Base-by-base conservation (phyloP, 2,888 invertebrate genomes). In the Pseudanteris insignis region DNA sequence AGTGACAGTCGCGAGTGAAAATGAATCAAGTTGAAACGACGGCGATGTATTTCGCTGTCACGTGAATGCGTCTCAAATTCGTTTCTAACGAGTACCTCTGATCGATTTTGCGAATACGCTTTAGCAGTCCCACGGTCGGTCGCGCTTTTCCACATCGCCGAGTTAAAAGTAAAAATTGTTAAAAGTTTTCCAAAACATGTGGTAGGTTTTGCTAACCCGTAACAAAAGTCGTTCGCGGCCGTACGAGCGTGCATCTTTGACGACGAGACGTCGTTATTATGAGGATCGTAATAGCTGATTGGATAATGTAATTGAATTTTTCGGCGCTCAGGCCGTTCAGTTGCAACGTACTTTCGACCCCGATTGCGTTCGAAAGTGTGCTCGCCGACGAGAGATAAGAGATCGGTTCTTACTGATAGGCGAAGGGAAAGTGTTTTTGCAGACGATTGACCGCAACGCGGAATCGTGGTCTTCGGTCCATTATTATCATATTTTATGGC, bases 251-350 rank as follows among this genome's bases (percentile, higher is more conserved):
- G 38, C 13, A 2, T 25, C 14, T 26, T 26, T 10, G 30, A 36
- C 24, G 24, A 9, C 25, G 24, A 12, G 5, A 12, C 30, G 30
- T 5, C 30, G 12, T 51, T 51, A 51, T 51, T 51, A 43, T 28
- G 28, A 8, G 28, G 41, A 40, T 50, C 10, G 41, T 21, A 36
- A 36, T 41, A 29, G 28, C 29, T 21, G 51, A 51, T 43, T 51
- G 51, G 51, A 34, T 32, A 38, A 29, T 44, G 53, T 53, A 38
- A 53, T 53, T 53, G 30, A 53, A 53, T 53, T 53, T 53, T 53
- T 32, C 9, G 32, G 11, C 11, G 34, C 9, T 38, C 32, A 38
- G 29, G 37, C 24, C n/a, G 38, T 38, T 48, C 28, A 25, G 21
- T 37, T 36, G 34, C 46, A 38, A 41, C 26, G 28, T 34, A 29